Evolutionary conservation across 2,797 vertebrate species (phyloP), one percentile per base, ranked within the genome.

Genomic region (Cetoscarus ocellatus): DNA sequence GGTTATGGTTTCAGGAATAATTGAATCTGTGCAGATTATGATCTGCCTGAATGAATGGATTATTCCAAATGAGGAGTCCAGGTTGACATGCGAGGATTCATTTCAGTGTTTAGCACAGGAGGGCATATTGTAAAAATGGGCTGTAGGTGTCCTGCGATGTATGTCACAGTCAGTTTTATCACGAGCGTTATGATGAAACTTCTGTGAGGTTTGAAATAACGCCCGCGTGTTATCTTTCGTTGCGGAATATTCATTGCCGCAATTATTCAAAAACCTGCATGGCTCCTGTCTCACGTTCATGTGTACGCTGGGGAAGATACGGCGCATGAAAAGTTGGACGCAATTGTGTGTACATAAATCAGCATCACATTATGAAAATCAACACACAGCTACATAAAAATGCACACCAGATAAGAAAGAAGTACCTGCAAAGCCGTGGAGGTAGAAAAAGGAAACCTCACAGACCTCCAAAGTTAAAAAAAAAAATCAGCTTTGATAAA

Each of bases 21-120:
- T 92, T 92, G 86, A 93, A 92, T 92, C 75, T 79, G 83, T 85
- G 83, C 75, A 83, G 89, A 93, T 93, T 90, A 88, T 80, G 84
- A 94, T 93, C 89, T 86, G 61, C 69, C 69, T 79, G 81, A 87
- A 89, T 91, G 75, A 90, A 86, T 87, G 69, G 79, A 88, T 93
- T 87, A 84, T 86, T 88, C 84, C 48, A 80, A 71, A 62, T 62
- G 59, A 61, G 44, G 57, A 51, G 60, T 50, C 19, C 47, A 53
- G 67, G 67, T 34, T 77, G 84, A 82, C 53, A 76, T 65, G 68
- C 39, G 66, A 55, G 75, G 77, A 87, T 78, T 83, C 40, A 90
- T 86, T 91, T 83, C 58, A 49, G 67, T 84, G 67, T 78, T 87
- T 69, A 84, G 79, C 75, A 79, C 42, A n/a, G 65, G 78, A 83